Evolutionary conservation across 2,888 invertebrate species (phyloP), one percentile per base, ranked within the genome.

Genomic region (Phragmatobia fuliginosa): DNA sequence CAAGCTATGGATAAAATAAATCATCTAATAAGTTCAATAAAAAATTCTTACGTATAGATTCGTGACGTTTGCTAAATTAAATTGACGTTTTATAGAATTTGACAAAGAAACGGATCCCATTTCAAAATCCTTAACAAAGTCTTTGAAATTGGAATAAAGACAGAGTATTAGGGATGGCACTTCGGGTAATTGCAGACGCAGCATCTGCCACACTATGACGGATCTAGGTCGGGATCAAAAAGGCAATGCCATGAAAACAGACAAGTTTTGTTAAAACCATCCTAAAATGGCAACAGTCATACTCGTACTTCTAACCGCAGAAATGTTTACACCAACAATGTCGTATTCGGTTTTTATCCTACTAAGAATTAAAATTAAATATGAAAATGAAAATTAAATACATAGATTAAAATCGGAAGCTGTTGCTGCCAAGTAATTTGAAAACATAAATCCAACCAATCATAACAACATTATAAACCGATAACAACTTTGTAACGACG

Each of bases 71-170:
- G 25, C 52, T 25, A 2, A 25, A 25, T 52, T 52, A 52, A 52
- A 52, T 52, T 52, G 11, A 25, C 52, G 1, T 52, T 52, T 52
- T 14, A 52, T 25, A 14, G 5, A 52, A 52, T 52, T 4, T 16
- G 6, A 49, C 36, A n/a, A 33, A n/a, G n/a, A 49, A 61, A 62
- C 18, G 28, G 41, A 33, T 41, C 59, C 25, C 32, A 41, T 16
- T 32, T 61, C 28, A 49, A 67, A 67, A 61, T 67, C 61, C 52
- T 67, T 52, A 38, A 62, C 52, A 62, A 52, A 21, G 18, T 16
- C 32, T 49, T 67, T 62, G 31, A 49, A 68, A 68, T 68, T 62
- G 61, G 16, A 41, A 58, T 58, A 68, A 41, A 41, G 56, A 67
- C 52, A 52, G 31, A 56, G 58, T 21, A 68, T 58, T 49, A 68